phyloP scores from a whole-genome alignment of 2,888 invertebrate genomes.

The Drosophila rellima region DNA sequence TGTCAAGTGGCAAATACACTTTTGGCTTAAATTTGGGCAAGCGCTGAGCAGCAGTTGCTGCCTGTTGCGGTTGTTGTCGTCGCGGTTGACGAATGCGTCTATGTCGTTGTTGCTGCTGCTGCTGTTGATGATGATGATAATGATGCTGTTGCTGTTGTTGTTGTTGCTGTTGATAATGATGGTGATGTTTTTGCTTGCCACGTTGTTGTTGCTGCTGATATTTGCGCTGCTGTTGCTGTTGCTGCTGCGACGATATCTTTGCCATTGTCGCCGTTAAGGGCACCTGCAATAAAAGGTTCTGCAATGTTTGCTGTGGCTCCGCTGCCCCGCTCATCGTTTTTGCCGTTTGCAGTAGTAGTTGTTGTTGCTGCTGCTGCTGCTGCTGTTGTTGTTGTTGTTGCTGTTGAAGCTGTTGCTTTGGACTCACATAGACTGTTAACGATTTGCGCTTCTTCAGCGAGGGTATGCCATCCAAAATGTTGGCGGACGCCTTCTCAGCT shows the following conservation, averaged over 20 bases:
- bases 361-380: conserved; percentile 47
- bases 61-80: conserved; percentile 34
- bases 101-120: conserved; percentile 41
- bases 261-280: conserved; percentile 49
- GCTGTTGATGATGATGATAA: conserved; percentile 36
- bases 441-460: conserved; percentile 85
- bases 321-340: conserved; percentile 39
- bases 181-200: conserved; percentile 44
- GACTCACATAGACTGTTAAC: conserved; percentile 85
- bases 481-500: conserved; percentile 57
- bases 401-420: conserved; percentile 66
- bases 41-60: conserved; percentile 26
- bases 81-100: conserved; percentile 52
- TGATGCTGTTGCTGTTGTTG: conserved; percentile 39
- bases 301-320: conserved; percentile 57
- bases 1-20: conserved; percentile 65
- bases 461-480: conserved; percentile 84
- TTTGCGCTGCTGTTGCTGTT: conserved; percentile 36
- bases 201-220: conserved; percentile 47
- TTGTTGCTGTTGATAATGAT: conserved; percentile 35
- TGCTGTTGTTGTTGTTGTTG: conserved; percentile 54
- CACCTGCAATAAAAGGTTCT: conserved; percentile 66
- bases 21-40: conserved; percentile 57
- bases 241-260: conserved; percentile 34
- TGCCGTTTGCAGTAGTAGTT: conserved; percentile 35